Conservation (phyloP, 2,113 vertebrate species). For the Emberiza fucata region DNA sequence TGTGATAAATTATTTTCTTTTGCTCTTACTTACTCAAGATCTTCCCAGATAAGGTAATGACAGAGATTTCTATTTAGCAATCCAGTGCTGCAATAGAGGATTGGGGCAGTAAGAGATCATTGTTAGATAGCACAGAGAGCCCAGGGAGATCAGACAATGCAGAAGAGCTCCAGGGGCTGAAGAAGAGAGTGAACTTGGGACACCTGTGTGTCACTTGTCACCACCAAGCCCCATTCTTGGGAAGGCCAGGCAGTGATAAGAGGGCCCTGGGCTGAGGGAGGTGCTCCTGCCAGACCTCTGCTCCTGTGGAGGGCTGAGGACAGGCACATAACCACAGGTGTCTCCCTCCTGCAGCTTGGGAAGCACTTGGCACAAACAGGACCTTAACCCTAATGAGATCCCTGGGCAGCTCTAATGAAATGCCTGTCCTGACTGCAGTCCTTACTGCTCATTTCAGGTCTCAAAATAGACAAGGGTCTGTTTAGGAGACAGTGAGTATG, state of each 20-base stretch:
- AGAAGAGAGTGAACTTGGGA: neutral
- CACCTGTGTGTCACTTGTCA: neutral
- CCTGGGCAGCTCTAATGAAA: neutral
- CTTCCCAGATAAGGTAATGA: neutral
- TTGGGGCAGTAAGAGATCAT: neutral
- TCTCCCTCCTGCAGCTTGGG: neutral
- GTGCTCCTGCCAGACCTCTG: neutral
- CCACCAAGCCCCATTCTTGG: neutral
- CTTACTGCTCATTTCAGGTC: neutral
- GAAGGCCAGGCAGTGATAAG: neutral
- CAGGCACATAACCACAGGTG: fast-evolving
- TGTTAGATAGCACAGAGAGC: neutral
- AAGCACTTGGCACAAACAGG: neutral
- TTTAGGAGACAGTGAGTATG: neutral
- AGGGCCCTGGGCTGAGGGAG: neutral
- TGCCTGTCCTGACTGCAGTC: neutral
- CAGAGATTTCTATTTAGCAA: neutral
- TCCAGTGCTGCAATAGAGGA: neutral
- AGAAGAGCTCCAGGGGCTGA: neutral
- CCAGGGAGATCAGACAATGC: neutral
- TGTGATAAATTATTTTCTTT: neutral
- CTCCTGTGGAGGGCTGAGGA: neutral
- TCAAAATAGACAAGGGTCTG: neutral
- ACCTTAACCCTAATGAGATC: neutral
- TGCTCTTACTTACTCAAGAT: neutral